phyloP scores from a whole-genome alignment of 2,888 invertebrate species.

The Morpho deidamia region DNA sequence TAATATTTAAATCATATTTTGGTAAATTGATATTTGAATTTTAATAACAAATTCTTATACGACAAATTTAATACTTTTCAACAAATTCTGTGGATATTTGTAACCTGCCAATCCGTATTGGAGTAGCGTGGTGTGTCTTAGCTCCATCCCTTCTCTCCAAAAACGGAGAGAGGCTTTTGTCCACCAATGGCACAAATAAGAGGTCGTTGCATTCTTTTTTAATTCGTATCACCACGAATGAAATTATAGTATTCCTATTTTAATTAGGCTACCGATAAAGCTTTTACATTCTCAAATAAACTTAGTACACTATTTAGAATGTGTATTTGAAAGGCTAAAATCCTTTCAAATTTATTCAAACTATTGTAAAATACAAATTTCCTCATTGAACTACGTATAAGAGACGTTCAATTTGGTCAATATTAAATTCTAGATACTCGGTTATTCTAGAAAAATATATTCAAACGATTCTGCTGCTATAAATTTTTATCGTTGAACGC shows the following conservation, averaged over 20 bases:
- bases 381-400: neutral
- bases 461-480: constrained; percentile 1
- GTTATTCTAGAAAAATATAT: constrained; percentile 1
- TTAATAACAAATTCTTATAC: too few species aligned
- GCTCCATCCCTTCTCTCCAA: too few species aligned
- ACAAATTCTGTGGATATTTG: too few species aligned
- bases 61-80: too few species aligned
- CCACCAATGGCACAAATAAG: neutral
- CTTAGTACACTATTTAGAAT: neutral
- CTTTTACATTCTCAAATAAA: neutral
- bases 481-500: constrained; percentile 8
- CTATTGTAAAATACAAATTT: neutral
- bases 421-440: constrained; percentile 2
- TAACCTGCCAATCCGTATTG: too few species aligned
- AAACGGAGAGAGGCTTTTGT: neutral
- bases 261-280: neutral
- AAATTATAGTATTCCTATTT: too few species aligned
- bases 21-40: too few species aligned
- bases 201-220: neutral
- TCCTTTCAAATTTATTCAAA: neutral
- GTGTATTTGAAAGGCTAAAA: neutral
- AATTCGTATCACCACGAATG: neutral
- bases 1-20: too few species aligned
- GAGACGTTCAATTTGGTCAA: neutral
- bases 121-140: too few species aligned